Base-by-base conservation (phyloP, 2,797 vertebrate genomes). In the Sebastes minor region DNA sequence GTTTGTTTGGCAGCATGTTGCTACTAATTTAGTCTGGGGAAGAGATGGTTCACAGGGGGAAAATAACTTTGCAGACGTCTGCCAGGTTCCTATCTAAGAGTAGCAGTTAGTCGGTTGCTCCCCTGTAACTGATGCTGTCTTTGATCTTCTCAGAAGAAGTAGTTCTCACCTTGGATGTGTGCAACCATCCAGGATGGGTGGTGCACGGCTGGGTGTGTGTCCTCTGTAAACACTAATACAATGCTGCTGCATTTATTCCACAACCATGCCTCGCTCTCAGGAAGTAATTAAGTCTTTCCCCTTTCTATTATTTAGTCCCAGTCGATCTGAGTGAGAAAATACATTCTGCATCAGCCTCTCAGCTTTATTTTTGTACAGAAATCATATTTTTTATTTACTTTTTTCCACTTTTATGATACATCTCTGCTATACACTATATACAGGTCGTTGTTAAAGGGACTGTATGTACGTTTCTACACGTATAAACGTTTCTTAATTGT, bases 201-300 rank as follows among this genome's bases (percentile, higher is more conserved):
- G 84, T 60, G 90, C 73, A 72, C 18, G 35, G 33, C 69, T 22
- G 9, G 33, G 63, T 74, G 52, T 69, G 81, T 86, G 89, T 91
- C 91, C 88, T 91, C 83, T 76, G 86, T 87, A 92, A 94, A 93
- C 91, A 89, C 74, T 59, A 68, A 84, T 49, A 91, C 92, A 91
- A 89, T 91, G 86, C 83, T 66, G 66, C 82, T 74, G 78, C 80
- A 66, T 91, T 90, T 86, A 86, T 83, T 88, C 87, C 71, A 78
- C 78, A 74, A 53, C 55, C 57, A n/a, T 49, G 66, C 60, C 64
- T 78, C 14, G 0, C 68, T 88, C 77, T 77, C 80, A 78, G 90
- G 88, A 92, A 88, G 82, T 73, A 46, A 87, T 92, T 59, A 85
- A 82, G 56, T 66, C 55, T 89, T 88, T 91, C 82, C 75, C 71